These are phyloP conservation scores for Dipodomys ordii DNA, from an alignment of 2,113 vertebrate species.

Conservation along the genomic window DNA sequence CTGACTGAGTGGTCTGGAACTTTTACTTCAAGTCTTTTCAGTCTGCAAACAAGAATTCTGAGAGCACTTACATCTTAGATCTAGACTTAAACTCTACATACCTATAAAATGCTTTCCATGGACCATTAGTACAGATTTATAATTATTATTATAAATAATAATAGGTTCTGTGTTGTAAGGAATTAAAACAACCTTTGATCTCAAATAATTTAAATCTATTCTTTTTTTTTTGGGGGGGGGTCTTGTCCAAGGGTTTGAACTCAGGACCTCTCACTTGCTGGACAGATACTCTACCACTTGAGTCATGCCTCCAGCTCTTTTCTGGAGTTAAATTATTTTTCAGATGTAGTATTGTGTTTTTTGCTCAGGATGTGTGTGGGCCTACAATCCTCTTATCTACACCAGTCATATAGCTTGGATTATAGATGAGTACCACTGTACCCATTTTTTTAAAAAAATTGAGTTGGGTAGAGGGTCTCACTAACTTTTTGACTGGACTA, in stretches of 20 bases:
- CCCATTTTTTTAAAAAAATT: too few species aligned
- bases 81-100: neutral
- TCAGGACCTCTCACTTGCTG: neutral
- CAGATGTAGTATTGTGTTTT: too few species aligned
- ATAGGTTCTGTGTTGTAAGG: neutral
- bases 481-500: too few species aligned
- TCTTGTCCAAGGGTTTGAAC: neutral
- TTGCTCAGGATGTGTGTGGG: too few species aligned
- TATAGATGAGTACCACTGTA: too few species aligned
- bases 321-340: too few species aligned
- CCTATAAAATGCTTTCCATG: neutral
- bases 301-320: neutral
- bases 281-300: neutral
- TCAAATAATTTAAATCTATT: neutral
- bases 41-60: neutral
- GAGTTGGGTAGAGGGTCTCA: too few species aligned
- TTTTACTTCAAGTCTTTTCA: neutral
- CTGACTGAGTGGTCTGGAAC: neutral
- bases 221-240: neutral
- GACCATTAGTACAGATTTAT: neutral
- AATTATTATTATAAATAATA: conserved; percentile 1
- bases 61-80: neutral
- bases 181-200: conserved; percentile 44
- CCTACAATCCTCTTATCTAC: too few species aligned
- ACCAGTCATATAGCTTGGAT: too few species aligned